Evolutionary conservation across 53 echinoderm and acorn worm species (phyloP).

Genomic region (Echinometra lucunter): DNA sequence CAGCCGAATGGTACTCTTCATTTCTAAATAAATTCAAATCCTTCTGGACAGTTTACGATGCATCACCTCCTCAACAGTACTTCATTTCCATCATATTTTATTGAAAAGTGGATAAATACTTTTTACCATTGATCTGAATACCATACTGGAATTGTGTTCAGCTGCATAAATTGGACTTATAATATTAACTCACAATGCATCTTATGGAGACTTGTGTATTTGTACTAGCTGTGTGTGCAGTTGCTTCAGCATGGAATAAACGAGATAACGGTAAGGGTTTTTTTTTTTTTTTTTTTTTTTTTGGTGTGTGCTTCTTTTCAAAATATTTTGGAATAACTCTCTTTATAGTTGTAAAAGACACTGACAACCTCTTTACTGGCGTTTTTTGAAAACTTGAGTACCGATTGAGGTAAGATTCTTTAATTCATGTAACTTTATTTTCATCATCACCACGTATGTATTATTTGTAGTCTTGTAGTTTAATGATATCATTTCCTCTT

Average conservation of each 20-base stretch:
- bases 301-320: too few relatives aligned
- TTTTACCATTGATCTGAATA: not conserved
- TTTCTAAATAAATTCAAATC: not conserved
- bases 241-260: constrained; percentile 54
- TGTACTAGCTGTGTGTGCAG: constrained; percentile 42
- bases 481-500: too few relatives aligned
- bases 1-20: not conserved
- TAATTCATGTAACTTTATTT: too few relatives aligned
- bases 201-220: constrained; percentile 19
- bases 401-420: too few relatives aligned
- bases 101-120: not conserved
- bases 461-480: too few relatives aligned
- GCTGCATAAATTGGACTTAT: not conserved
- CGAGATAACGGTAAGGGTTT: constrained; percentile 32
- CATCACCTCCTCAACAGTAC: constrained; percentile 4
- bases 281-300: not conserved
- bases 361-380: too few relatives aligned
- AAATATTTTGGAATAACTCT: not conserved
- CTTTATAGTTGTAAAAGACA: too few relatives aligned
- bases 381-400: too few relatives aligned
- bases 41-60: not conserved
- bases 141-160: not conserved
- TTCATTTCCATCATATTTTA: not conserved
- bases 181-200: constrained; percentile 23
- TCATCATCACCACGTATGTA: too few relatives aligned